Percentiles rank a stretch among this genome's conserved stretches.
phyloP scores from a whole-genome alignment of 2,888 invertebrate species.

The Phania funesta region DNA sequence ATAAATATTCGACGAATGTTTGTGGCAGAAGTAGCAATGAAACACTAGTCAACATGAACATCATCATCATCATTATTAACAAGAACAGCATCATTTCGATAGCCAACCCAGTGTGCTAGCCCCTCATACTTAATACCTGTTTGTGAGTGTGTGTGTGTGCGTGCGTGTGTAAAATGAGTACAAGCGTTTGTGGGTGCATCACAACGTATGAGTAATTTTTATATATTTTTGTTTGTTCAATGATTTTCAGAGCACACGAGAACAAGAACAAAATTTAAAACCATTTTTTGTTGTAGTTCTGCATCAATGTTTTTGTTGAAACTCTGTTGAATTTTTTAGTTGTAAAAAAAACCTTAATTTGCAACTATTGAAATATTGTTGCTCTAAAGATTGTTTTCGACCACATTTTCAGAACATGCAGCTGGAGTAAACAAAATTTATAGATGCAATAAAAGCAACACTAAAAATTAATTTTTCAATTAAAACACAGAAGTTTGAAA shows the following conservation, averaged over 20 bases:
- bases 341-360: conserved; percentile 55
- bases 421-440: background rate
- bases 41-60: conserved; percentile 42
- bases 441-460: too few relatives aligned
- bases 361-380: conserved; percentile 38
- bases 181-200: conserved; percentile 21
- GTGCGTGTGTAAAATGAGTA: too few relatives aligned
- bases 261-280: background rate
- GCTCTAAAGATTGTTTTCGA: conserved; percentile 1
- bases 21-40: conserved; percentile 33
- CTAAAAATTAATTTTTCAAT: background rate
- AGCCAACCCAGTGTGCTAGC: too few relatives aligned
- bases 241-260: conserved; percentile 15
- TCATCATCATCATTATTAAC: conserved; percentile 13
- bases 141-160: background rate
- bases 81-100: too few relatives aligned
- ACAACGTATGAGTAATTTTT: conserved; percentile 43
- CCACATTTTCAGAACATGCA: background rate
- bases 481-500: background rate
- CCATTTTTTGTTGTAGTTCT: background rate
- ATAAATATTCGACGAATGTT: conserved; percentile 13
- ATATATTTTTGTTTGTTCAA: background rate
- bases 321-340: conserved; percentile 43
- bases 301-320: conserved; percentile 31
- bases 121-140: too few relatives aligned